A percentile compares a stretch with the other conserved stretches of the same genome.
Evolutionary conservation across 2,888 invertebrate genomes (phyloP).

Genomic region (Dione vanillae): DNA sequence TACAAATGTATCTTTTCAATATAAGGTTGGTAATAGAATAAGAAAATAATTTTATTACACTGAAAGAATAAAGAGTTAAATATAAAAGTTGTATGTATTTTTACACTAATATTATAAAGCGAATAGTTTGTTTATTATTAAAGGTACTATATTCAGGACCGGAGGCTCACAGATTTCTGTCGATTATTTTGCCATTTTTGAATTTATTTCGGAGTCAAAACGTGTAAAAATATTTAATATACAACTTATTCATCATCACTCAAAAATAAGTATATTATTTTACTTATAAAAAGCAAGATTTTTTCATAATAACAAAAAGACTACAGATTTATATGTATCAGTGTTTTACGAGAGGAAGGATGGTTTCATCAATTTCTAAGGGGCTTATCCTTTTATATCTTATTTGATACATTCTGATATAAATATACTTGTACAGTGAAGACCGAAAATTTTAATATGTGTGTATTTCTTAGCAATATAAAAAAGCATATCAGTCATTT

Average conservation of each 20-base stretch:
- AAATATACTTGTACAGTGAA: constrained; percentile 5
- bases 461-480: background rate
- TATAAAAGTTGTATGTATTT: no score
- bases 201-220: no score
- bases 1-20: background rate
- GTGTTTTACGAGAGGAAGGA: background rate
- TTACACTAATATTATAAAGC: no score
- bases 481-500: no score
- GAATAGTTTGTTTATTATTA: no score
- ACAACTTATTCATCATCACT: background rate
- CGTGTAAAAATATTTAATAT: no score
- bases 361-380: constrained; percentile 16
- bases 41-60: background rate
- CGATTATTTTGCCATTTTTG: no score
- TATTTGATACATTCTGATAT: constrained; percentile 11
- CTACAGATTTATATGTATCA: background rate
- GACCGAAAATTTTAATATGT: background rate
- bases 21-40: background rate
- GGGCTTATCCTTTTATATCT: constrained; percentile 14
- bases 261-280: background rate
- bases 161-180: no score
- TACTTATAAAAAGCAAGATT: no score
- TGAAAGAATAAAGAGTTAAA: background rate
- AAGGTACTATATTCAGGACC: no score
- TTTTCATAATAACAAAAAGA: background rate